phyloP scores from a whole-genome alignment of 2,797 vertebrate species.

The Falco rusticolus region DNA sequence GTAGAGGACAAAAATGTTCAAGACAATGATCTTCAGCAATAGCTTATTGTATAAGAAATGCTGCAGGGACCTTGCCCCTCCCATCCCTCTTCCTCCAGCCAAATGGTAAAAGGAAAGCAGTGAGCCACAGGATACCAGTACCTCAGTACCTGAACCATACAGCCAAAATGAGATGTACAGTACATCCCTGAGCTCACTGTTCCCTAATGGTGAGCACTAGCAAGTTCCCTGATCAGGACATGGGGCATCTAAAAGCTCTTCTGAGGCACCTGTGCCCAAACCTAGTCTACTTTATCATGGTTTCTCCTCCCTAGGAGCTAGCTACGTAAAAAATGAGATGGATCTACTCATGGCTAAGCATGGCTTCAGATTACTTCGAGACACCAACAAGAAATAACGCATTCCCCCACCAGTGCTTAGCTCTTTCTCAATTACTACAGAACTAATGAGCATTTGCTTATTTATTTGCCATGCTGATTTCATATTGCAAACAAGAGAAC shows the following conservation, averaged over 20 bases:
- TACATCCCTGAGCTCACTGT: background rate
- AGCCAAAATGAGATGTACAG: background rate
- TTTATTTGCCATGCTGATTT: background rate
- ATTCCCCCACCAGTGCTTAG: background rate
- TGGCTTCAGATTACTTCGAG: background rate
- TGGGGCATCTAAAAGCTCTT: background rate
- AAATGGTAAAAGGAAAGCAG: background rate
- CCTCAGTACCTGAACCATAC: rapidly evolving
- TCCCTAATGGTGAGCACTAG: background rate
- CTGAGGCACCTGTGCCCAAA: background rate
- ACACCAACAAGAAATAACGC: background rate
- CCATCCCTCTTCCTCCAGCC: background rate
- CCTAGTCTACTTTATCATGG: background rate
- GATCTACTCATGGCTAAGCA: background rate
- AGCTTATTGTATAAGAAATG: background rate
- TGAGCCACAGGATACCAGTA: background rate
- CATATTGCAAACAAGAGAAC: background rate
- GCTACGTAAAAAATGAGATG: background rate
- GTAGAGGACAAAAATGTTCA: background rate
- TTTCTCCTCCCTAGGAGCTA: background rate
- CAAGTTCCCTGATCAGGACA: background rate
- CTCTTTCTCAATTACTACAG: background rate
- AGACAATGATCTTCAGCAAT: background rate
- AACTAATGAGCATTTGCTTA: background rate
- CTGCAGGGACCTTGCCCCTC: background rate